Evolutionary conservation across 2,797 vertebrate genomes (phyloP).

Genomic region (Halcyon leucocephala): DNA sequence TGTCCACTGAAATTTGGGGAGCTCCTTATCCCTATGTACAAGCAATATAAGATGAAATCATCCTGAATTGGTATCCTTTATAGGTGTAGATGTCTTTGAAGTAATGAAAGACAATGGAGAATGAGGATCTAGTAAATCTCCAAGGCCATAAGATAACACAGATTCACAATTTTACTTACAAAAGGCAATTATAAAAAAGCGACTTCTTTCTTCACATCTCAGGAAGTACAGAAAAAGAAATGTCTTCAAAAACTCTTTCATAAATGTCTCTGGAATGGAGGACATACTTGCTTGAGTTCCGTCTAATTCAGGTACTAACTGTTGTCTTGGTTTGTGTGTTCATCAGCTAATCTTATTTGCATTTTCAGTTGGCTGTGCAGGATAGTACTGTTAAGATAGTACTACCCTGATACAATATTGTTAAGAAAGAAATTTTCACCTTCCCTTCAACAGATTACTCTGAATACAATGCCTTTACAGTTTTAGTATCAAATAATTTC

Average conservation of each 20-base stretch:
- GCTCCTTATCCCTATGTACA: neutral
- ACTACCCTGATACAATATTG: no score
- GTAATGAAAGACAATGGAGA: neutral
- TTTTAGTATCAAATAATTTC: neutral
- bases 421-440: neutral
- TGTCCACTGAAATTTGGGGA: neutral
- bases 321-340: neutral
- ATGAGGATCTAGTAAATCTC: neutral
- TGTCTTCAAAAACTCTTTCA: neutral
- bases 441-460: neutral
- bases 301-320: neutral
- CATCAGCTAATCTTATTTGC: neutral
- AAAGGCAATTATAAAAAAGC: neutral
- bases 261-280: neutral
- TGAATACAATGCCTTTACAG: neutral
- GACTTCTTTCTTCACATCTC: neutral
- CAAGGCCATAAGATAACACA: neutral
- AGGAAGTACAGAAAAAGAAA: neutral
- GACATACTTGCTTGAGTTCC: neutral
- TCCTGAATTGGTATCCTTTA: neutral
- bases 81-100: neutral
- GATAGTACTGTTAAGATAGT: neutral
- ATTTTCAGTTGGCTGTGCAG: neutral
- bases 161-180: neutral
- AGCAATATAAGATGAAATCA: rapidly evolving